Percentiles rank a stretch among this genome's conserved stretches.
These are phyloP conservation scores for Oryzias curvinotus DNA, from an alignment of 2,113 vertebrate species.

Conservation along the genomic window DNA sequence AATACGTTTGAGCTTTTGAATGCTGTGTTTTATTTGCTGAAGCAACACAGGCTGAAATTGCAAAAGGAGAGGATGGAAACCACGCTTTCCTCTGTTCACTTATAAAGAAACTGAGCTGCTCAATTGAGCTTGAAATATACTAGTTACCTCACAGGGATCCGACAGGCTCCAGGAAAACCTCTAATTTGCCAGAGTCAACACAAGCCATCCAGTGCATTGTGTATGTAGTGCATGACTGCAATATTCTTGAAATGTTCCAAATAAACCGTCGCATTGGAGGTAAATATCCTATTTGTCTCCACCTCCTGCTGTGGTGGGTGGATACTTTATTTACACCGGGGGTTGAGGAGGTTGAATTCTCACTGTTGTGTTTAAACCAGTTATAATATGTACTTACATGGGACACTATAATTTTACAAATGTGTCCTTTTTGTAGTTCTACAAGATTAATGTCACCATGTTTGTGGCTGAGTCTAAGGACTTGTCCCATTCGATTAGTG, in stretches of 20 bases:
- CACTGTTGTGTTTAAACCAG: no score
- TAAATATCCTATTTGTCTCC: conserved; percentile 14
- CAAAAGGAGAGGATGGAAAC: conserved; percentile 16
- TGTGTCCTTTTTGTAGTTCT: no score
- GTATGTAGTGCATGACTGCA: conserved; percentile 15
- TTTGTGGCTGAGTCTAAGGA: no score
- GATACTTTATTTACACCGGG: no score
- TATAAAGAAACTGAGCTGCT: conserved; percentile 45
- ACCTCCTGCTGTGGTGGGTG: no score
- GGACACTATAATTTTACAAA: no score
- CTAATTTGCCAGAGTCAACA: conserved; percentile 13
- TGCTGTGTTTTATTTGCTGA: conserved; percentile 4
- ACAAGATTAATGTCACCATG: no score
- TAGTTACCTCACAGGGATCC: conserved; percentile 18
- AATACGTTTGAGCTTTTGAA: conserved; percentile 3
- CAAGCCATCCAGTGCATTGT: conserved; percentile 7
- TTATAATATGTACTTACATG: no score
- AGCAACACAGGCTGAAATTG: background rate
- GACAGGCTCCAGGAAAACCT: conserved; percentile 21
- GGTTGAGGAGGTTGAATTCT: no score
- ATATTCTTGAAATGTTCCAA: conserved; percentile 1
- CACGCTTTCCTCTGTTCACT: conserved; percentile 19
- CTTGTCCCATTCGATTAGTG: no score
- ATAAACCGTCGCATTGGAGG: conserved; percentile 9
- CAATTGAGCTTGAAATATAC: conserved; percentile 41